Percentiles rank a stretch among this genome's conserved stretches.
Evolutionary conservation across 2,888 invertebrate genomes (phyloP).

Genomic region (Drymonia ruficornis): DNA sequence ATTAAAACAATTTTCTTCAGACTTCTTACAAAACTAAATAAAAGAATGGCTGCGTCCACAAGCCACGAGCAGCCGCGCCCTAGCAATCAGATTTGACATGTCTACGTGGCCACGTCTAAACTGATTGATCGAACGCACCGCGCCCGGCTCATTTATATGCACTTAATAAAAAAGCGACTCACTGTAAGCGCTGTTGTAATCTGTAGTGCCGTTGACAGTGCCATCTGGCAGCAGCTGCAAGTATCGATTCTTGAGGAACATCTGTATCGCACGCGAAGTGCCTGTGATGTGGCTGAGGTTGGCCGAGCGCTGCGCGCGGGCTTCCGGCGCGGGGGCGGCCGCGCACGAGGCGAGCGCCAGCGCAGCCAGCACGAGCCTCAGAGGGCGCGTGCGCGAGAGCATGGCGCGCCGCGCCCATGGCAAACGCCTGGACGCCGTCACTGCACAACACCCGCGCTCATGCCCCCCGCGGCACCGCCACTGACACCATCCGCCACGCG

Average conservation of each 20-base stretch:
- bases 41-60: no score
- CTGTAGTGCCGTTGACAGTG: conserved; percentile 92
- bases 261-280: conserved; percentile 91
- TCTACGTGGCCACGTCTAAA: no score
- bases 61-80: no score
- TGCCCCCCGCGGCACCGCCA: conserved; percentile 52
- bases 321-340: conserved; percentile 80
- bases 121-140: no score
- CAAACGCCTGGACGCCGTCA: conserved; percentile 82
- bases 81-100: no score
- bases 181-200: conserved; percentile 93
- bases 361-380: conserved; percentile 82
- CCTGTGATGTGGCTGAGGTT: conserved; percentile 93
- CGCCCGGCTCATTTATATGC: no score
- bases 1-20: no score
- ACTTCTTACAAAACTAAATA: no score
- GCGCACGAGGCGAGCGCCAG: conserved; percentile 81
- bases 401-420: conserved; percentile 84
- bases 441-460: conserved; percentile 69
- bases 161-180: conserved; percentile 75
- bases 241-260: conserved; percentile 93
- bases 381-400: conserved; percentile 80
- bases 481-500: conserved; percentile 17
- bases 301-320: conserved; percentile 90
- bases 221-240: conserved; percentile 93